A percentile compares a stretch with the other conserved stretches of the same genome.
phyloP scores from a whole-genome alignment of 2,113 vertebrate species.

The Desmodus rotundus region DNA sequence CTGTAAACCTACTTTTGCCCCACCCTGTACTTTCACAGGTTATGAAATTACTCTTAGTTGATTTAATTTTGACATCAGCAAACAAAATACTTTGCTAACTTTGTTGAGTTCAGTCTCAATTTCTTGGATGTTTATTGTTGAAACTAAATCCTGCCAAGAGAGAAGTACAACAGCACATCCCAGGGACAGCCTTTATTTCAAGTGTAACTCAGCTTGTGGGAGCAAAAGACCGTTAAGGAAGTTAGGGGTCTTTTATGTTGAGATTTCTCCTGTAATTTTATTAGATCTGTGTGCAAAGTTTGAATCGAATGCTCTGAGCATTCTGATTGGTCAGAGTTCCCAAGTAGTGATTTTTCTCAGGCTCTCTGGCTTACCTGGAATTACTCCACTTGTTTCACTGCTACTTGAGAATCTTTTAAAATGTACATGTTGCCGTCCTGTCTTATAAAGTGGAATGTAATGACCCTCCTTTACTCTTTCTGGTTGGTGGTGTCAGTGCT shows the following conservation, averaged over 20 bases:
- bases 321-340: not conserved
- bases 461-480: not conserved
- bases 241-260: not conserved
- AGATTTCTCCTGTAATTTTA: not conserved
- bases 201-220: not conserved
- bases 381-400: not conserved
- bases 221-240: not conserved
- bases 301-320: not conserved
- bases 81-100: not conserved
- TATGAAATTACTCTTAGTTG: not conserved
- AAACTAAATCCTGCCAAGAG: not conserved
- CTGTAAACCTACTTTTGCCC: not conserved
- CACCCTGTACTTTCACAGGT: not conserved
- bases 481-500: not conserved
- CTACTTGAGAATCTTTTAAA: slow-evolving; percentile 16
- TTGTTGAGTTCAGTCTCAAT: not conserved
- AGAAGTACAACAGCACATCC: not conserved
- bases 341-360: not conserved
- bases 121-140: not conserved
- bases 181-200: not conserved
- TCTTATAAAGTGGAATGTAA: not conserved
- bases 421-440: not conserved
- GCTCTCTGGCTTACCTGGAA: not conserved
- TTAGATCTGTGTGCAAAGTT: not conserved
- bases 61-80: not conserved